Evolutionary conservation across 2,888 invertebrate species (phyloP).

Genomic region (Penaeus monodon): DNA sequence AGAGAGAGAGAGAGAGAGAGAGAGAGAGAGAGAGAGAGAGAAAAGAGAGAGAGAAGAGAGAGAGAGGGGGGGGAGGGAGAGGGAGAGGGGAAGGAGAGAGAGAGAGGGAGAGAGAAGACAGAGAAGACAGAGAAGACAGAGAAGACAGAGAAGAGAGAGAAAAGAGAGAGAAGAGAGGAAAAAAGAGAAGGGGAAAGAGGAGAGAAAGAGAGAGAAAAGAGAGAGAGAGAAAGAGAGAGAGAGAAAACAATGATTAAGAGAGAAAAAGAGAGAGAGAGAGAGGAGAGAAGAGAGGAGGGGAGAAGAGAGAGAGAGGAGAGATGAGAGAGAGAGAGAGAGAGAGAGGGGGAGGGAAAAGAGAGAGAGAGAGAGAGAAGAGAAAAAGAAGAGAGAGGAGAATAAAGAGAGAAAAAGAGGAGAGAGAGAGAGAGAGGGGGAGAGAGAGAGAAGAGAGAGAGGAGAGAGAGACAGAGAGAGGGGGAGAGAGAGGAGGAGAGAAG

Average conservation of each 20-base stretch:
- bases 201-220: no score
- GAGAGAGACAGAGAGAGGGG: slow-evolving; percentile 7
- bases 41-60: background rate
- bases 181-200: no score
- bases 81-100: background rate
- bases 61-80: background rate
- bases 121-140: background rate
- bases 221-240: no score
- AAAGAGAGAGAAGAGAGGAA: no score
- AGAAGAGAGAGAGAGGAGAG: background rate
- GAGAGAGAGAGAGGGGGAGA: background rate
- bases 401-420: background rate
- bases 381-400: no score
- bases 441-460: background rate
- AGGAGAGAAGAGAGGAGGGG: background rate
- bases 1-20: background rate
- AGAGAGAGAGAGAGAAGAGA: no score
- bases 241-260: no score
- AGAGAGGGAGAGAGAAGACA: background rate
- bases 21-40: slow-evolving; percentile 21
- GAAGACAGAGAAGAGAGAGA: background rate
- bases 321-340: background rate
- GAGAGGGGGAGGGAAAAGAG: background rate
- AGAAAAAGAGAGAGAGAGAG: background rate
- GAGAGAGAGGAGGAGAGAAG: slow-evolving; percentile 6